Evolutionary conservation across 2,113 vertebrate genomes (phyloP), one percentile per base, ranked within the genome.

Genomic region (Microcebus ravelobensis): DNA sequence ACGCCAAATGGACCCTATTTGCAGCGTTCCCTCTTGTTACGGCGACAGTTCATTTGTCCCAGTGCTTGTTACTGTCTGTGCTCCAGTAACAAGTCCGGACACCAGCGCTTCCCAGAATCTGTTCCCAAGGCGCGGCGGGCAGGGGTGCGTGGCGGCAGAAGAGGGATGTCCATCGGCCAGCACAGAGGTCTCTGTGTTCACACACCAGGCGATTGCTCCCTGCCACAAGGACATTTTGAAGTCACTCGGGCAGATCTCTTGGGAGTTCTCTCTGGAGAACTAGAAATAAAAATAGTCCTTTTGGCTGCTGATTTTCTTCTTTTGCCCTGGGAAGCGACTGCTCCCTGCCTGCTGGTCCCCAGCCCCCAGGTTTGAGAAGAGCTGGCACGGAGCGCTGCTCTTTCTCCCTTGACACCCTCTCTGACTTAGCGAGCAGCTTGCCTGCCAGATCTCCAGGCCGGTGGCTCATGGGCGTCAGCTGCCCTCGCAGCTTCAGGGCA

Each of bases 251-350:
- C 70, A 93, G 79, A 59, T 95, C 95, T 95, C 79, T 61, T 83
- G 92, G 83, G 95, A 93, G 45, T 52, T 10, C 31, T 14, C 87
- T 82, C 52, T 55, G 42, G 61, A 87, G 95, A 95, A 79, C 1
- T 84, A 68, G 55, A 94, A 84, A 84, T 93, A 87, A 87, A 97
- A 97, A 92, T 61, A 88, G 87, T 48, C 45, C 68, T 86, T 85
- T 55, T 34, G 20, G 80, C 52, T 81, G 68, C 59, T 77, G 45
- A 13, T n/a, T 94, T 90, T 91, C 48, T 92, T 61, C 71, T 86
- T 74, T 80, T 67, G 39, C 70, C 73, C 74, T 10, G 31, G 59
- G 50, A 81, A 85, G 42, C 14, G 21, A 9, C 34, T 61, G 74
- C 31, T 88, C 36, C 52, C 52, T 85, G 34, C 34, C 52, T 55